Evolutionary conservation across 2,888 invertebrate species (phyloP), one percentile per base, ranked within the genome.

Genomic region (Apoderus coryli): DNA sequence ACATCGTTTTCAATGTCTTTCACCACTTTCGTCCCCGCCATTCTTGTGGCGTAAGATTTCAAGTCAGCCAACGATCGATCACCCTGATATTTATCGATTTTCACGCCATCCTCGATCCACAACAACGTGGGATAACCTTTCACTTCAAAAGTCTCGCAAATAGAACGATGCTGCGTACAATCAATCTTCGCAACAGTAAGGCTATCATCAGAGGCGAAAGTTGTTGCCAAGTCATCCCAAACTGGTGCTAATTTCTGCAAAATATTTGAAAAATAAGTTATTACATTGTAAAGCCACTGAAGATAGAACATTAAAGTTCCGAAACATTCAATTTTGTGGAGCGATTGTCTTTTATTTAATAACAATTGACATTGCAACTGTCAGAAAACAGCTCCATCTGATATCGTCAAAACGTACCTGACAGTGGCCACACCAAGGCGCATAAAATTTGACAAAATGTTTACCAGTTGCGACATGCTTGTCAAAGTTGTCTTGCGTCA

Each of bases 381-480:
- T n/a, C n/a, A n/a, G n/a, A n/a, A n/a, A n/a, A n/a, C n/a, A n/a
- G n/a, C n/a, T n/a, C n/a, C n/a, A n/a, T n/a, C n/a, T n/a, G n/a
- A n/a, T n/a, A n/a, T n/a, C n/a, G n/a, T n/a, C n/a, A n/a, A n/a
- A n/a, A n/a, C n/a, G n/a, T 59, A 78, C 78, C 66, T 79, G 81
- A 46, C 88, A 89, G 47, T 82, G 80, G 33, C 77, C 69, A 56
- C 90, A 90, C 90, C 90, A 90, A 0, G 90, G 88, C 1, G 84
- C 84, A 60, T 79, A 92, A 56, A 90, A 90, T 61, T 89, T 86
- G 3, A 92, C 65, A 52, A 92, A 90, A 55, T 85, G 80, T 46
- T 76, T 73, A 26, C 89, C 88, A 25, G 54, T 63, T 2, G 70
- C 65, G 0, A 84, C 62, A 50, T 74, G 73, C 44, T 74, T 70